Evolutionary conservation across 64 coral and sea anemone species (phyloP).

Genomic region (Dendronephthya gigantea): DNA sequence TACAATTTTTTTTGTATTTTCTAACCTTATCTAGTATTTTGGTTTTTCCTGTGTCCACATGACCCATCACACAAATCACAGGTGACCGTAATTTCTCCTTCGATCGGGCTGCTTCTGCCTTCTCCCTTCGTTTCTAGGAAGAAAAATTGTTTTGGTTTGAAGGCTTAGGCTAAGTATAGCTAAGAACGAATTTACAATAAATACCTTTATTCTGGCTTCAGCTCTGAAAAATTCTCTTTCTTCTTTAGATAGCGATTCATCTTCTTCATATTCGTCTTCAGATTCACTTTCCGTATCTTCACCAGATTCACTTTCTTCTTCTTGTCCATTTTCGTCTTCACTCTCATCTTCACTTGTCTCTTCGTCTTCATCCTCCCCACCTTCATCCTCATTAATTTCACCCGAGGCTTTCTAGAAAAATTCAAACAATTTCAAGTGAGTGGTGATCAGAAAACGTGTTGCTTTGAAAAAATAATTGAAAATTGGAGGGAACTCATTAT

Average conservation of each 20-base stretch:
- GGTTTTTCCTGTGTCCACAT: slow-evolving; percentile 96
- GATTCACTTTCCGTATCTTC: slow-evolving; percentile 48
- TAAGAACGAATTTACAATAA: too few species aligned
- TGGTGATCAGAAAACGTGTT: too few species aligned
- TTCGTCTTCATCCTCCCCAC: neutral
- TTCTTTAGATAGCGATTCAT: slow-evolving; percentile 9
- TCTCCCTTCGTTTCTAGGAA: slow-evolving; percentile 50
- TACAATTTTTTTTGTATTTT: too few species aligned
- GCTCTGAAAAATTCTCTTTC: neutral
- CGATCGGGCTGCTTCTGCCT: slow-evolving; percentile 54
- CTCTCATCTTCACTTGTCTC: slow-evolving; percentile 52
- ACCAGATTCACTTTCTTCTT: slow-evolving; percentile 30
- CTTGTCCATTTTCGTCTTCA: slow-evolving; percentile 50
- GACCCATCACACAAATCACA: slow-evolving; percentile 90
- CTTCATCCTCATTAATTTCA: slow-evolving; percentile 44
- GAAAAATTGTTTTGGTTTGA: neutral
- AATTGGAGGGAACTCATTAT: too few species aligned
- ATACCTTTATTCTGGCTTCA: neutral
- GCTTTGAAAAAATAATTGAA: too few species aligned
- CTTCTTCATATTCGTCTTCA: neutral
- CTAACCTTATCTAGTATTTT: slow-evolving; percentile 98
- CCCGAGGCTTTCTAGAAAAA: slow-evolving; percentile 37
- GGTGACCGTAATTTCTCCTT: slow-evolving; percentile 75
- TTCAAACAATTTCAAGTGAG: neutral
- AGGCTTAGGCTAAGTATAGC: too few species aligned